Evolutionary conservation across 2,888 invertebrate genomes (phyloP).

Genomic region (Odontocerum albicorne): DNA sequence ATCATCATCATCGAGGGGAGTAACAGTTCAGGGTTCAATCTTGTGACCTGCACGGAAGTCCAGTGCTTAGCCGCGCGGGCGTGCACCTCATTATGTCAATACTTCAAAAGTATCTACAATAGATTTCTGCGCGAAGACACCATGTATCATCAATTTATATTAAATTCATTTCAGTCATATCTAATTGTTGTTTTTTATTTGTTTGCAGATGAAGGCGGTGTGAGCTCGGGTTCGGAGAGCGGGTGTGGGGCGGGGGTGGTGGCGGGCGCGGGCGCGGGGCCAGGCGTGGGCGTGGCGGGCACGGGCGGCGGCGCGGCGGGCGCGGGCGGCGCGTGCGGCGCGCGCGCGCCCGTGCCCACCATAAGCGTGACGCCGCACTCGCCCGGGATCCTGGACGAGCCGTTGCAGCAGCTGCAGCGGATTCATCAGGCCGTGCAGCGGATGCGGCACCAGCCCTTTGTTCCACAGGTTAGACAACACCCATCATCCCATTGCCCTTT

Average conservation of each 20-base stretch:
- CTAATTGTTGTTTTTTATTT: not conserved
- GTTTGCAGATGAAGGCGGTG: slow-evolving; percentile 29
- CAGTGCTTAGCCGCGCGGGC: too few relatives aligned
- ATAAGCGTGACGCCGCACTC: slow-evolving; percentile 89
- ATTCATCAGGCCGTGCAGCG: slow-evolving; percentile 77
- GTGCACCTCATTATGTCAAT: too few relatives aligned
- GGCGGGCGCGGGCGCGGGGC: slow-evolving; percentile 26
- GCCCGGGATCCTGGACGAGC: slow-evolving; percentile 75
- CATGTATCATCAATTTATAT: too few relatives aligned
- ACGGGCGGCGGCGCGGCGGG: slow-evolving; percentile 39
- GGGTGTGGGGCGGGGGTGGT: slow-evolving; percentile 22
- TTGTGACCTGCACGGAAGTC: too few relatives aligned
- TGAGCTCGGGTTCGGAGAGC: slow-evolving; percentile 34
- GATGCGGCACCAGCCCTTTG: slow-evolving; percentile 68
- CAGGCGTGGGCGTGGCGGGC: slow-evolving; percentile 41
- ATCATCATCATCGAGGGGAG: too few relatives aligned
- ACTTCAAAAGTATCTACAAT: too few relatives aligned
- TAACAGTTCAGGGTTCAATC: too few relatives aligned
- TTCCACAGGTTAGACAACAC: slow-evolving; percentile 41
- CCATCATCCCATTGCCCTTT: too few relatives aligned
- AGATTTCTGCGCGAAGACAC: too few relatives aligned
- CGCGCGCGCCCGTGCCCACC: slow-evolving; percentile 67
- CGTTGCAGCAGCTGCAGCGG: slow-evolving; percentile 72
- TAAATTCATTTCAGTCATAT: not conserved
- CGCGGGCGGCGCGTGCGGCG: slow-evolving; percentile 42